Base-by-base conservation (phyloP, 2,797 vertebrate genomes). In the Pelobates cultripes region DNA sequence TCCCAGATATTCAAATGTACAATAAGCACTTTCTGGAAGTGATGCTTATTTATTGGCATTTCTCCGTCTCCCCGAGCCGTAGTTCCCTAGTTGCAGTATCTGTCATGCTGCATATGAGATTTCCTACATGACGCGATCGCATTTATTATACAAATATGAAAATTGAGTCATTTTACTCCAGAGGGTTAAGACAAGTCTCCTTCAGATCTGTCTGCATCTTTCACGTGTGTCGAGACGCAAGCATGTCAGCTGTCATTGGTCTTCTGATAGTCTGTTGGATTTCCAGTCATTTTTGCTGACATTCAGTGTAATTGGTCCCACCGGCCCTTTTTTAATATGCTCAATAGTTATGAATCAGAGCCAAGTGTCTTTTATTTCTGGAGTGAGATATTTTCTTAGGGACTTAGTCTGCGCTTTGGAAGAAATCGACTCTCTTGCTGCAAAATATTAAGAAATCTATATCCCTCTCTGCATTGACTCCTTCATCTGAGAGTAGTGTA, bases 61-160 rank as follows among this genome's bases (percentile, higher is more conserved):
- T 51, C 47, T 51, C 47, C 47, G 5, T 61, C 14, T 14, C 57
- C 14, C 57, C 57, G 7, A 61, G 57, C 57, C 47, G 47, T 43
- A 71, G 15, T 3, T 40, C n/a, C 17, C 44, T 9, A 1, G 5
- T 7, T 0, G 5, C 9, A 8, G 15, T 8, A 4, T 44, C 78
- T 57, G 70, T 44, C 41, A 8, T 41, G 28, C 10, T 43, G 12
- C 12, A 64, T 9, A 41, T 42, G 42, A 47, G 47, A 67, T 73
- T 73, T 40, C 51, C 28, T n/a, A 53, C 42, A 51, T 68, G n/a
- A 12, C 42, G 40, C 40, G 60, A 66, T 73, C 44, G 12, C 78
- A 42, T 72, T 63, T 44, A 63, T 66, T 79, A 53, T 51, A 73
- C 70, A 79, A 79, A 78, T 63, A 70, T 78, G 78, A 73, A 66